Evolutionary conservation across 2,113 vertebrate species (phyloP).

Genomic region (Fregata magnificens): DNA sequence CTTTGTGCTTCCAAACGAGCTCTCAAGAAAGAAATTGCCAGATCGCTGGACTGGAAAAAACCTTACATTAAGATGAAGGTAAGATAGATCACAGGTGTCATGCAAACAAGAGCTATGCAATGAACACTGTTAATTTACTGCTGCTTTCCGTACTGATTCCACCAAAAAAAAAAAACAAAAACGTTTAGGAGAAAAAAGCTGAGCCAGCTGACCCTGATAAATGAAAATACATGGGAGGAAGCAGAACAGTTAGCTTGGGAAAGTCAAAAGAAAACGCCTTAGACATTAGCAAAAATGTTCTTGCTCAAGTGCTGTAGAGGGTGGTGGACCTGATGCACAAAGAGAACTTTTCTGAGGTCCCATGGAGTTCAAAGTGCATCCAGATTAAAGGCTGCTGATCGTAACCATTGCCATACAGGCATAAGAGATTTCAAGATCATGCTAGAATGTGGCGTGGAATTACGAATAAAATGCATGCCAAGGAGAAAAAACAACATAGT

Average conservation of each 20-base stretch:
- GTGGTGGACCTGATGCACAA: neutral
- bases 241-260: neutral
- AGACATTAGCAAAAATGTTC: neutral
- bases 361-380: accelerated
- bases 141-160: neutral
- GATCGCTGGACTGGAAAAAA: neutral
- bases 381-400: neutral
- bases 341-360: neutral
- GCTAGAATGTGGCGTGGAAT: neutral
- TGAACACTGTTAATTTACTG: neutral
- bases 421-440: accelerated
- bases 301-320: neutral
- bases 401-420: neutral
- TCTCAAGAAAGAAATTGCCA: neutral
- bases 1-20: slow-evolving; percentile 18
- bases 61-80: neutral
- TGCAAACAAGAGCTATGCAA: neutral
- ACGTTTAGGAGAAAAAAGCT: neutral
- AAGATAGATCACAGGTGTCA: neutral
- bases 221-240: neutral
- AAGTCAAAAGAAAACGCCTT: slow-evolving; percentile 25
- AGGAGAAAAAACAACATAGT: neutral
- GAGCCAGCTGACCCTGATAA: neutral
- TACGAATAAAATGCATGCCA: accelerated
- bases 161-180: neutral